Conservation (phyloP, 1,140 invertebrate genomes). For the Cardiocondyla obscurior region DNA sequence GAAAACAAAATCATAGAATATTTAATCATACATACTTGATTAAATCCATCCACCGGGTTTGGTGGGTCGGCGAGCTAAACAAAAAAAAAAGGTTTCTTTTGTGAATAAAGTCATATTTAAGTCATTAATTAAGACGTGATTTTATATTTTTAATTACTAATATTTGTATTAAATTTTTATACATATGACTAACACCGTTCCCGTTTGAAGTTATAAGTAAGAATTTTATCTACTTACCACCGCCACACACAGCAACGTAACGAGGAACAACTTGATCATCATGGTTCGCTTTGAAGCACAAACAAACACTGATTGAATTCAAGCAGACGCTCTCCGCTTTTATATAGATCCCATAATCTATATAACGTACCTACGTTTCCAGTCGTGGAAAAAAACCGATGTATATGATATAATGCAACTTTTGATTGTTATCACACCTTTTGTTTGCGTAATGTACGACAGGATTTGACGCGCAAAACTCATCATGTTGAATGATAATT, state of each 20-base stretch:
- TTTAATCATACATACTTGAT: neutral
- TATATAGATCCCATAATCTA: conserved; percentile 13
- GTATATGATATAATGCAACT: neutral
- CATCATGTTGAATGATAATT: neutral
- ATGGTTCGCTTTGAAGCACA: neutral
- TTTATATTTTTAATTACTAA: neutral
- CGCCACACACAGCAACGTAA: conserved; percentile 17
- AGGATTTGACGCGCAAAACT: neutral
- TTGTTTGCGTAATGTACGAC: neutral
- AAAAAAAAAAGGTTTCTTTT: neutral
- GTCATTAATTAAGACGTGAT: neutral
- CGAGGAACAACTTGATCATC: conserved; percentile 15
- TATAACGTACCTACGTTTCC: neutral
- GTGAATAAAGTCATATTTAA: neutral
- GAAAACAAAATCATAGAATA: neutral
- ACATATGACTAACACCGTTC: neutral
- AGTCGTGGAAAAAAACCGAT: neutral
- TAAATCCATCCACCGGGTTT: neutral
- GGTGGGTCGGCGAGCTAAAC: neutral
- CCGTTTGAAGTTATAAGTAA: neutral
- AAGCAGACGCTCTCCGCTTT: neutral
- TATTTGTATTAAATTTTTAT: neutral
- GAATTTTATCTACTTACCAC: conserved; percentile 9
- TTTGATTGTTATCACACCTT: neutral
- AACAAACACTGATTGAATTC: neutral